Percentiles rank a stretch among this genome's conserved stretches.
Evolutionary conservation across 2,797 vertebrate genomes (phyloP).

Genomic region (Gymnothorax javanicus): DNA sequence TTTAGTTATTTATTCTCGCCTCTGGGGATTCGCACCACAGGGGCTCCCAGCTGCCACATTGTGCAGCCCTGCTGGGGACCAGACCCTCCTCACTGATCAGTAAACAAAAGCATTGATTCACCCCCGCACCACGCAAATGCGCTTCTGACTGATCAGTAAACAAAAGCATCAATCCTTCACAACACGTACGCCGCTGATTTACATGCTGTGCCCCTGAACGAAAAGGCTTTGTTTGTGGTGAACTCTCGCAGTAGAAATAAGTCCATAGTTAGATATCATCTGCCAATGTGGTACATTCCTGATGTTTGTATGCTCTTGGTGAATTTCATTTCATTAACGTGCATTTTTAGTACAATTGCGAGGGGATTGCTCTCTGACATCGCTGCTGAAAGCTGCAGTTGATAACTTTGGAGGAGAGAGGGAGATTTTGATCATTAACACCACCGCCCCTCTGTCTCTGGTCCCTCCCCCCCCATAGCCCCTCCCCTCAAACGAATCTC

Average conservation of each 20-base stretch:
- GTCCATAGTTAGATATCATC: neutral
- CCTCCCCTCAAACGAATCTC: too few species aligned
- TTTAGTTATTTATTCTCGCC: neutral
- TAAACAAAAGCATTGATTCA: conserved; percentile 4
- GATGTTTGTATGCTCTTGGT: neutral
- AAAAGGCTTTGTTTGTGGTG: neutral
- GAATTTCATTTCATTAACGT: neutral
- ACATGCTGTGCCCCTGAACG: neutral
- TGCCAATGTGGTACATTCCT: neutral
- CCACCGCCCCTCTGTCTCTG: too few species aligned
- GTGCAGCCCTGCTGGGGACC: neutral
- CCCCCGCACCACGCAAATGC: neutral
- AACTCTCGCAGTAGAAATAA: neutral
- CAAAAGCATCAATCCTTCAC: neutral
- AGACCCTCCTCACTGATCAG: neutral
- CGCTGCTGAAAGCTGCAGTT: neutral
- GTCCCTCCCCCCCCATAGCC: too few species aligned
- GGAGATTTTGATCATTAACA: too few species aligned
- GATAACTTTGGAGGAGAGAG: too few species aligned
- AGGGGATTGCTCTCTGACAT: neutral
- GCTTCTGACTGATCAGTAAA: neutral
- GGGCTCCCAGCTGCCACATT: conserved; percentile 7
- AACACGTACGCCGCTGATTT: neutral
- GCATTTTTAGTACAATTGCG: neutral
- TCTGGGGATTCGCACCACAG: neutral